These are phyloP conservation scores for Peromyscus melanophrys DNA, from an alignment of 2,797 vertebrate species.

Conservation along the genomic window DNA sequence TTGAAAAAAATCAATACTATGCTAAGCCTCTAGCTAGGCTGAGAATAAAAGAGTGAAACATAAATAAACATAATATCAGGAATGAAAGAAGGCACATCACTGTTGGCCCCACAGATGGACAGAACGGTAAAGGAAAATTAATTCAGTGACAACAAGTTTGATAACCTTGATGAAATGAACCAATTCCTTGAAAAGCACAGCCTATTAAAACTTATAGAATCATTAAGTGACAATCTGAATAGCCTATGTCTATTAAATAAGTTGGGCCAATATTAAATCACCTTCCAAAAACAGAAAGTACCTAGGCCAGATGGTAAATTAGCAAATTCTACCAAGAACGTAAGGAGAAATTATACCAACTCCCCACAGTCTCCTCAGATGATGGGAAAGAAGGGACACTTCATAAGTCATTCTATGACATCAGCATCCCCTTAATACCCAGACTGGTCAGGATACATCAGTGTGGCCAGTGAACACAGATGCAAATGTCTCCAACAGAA, in stretches of 20 bases:
- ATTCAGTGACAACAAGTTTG: background rate
- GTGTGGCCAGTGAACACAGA: background rate
- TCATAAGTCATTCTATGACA: background rate
- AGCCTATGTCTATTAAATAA: background rate
- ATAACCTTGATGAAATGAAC: background rate
- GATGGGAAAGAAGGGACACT: background rate
- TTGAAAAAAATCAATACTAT: background rate
- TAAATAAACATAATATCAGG: background rate
- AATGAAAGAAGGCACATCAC: background rate
- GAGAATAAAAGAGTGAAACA: background rate
- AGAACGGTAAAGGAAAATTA: background rate
- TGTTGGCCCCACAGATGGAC: background rate
- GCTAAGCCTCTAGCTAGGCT: background rate
- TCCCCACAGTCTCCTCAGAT: background rate
- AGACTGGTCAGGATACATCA: background rate
- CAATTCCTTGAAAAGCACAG: background rate
- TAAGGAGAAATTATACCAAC: background rate
- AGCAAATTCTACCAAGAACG: background rate
- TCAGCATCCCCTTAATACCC: background rate
- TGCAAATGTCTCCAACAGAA: background rate
- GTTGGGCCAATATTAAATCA: background rate
- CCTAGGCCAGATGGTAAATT: background rate
- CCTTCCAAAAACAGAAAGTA: background rate
- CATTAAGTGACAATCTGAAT: background rate
- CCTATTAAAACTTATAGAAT: background rate